Conservation (phyloP, 1,140 invertebrate genomes). For the Limonius californicus region DNA sequence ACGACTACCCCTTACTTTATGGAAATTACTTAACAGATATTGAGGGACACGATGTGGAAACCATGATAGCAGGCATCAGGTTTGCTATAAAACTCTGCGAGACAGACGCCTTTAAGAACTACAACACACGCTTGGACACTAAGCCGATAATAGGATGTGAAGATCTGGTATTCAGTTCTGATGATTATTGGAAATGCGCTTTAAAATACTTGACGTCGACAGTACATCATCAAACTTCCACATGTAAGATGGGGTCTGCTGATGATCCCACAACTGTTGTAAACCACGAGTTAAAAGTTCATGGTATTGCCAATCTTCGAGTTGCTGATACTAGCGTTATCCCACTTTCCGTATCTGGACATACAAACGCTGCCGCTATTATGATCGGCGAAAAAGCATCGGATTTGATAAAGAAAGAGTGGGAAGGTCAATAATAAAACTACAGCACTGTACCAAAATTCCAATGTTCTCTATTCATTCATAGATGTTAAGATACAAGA, state of each 20-base stretch:
- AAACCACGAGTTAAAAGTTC: constrained; percentile 62
- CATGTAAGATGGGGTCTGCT: constrained; percentile 70
- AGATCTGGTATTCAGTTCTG: constrained; percentile 27
- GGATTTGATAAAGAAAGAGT: constrained; percentile 67
- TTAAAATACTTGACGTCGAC: constrained; percentile 57
- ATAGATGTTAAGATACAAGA: too few relatives aligned
- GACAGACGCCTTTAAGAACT: constrained; percentile 29
- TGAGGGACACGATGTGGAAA: constrained; percentile 47
- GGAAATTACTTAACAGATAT: constrained; percentile 58
- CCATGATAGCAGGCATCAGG: constrained; percentile 31
- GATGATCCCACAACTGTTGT: constrained; percentile 66
- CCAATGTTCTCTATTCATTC: too few relatives aligned
- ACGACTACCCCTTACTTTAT: constrained; percentile 62
- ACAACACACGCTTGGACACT: constrained; percentile 24
- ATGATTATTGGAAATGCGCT: constrained; percentile 44
- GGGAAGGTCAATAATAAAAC: too few relatives aligned
- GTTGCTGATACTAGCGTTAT: constrained; percentile 74
- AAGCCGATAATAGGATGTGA: constrained; percentile 27
- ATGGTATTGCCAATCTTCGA: constrained; percentile 61
- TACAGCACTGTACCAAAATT: too few relatives aligned
- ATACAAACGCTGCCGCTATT: constrained; percentile 66
- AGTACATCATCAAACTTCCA: constrained; percentile 61
- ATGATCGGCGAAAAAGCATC: constrained; percentile 86
- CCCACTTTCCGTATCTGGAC: constrained; percentile 63
- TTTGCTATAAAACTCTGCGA: constrained; percentile 27